These are phyloP conservation scores for Habropoda laboriosa DNA, from an alignment of 1,140 invertebrate species.

Conservation along the genomic window DNA sequence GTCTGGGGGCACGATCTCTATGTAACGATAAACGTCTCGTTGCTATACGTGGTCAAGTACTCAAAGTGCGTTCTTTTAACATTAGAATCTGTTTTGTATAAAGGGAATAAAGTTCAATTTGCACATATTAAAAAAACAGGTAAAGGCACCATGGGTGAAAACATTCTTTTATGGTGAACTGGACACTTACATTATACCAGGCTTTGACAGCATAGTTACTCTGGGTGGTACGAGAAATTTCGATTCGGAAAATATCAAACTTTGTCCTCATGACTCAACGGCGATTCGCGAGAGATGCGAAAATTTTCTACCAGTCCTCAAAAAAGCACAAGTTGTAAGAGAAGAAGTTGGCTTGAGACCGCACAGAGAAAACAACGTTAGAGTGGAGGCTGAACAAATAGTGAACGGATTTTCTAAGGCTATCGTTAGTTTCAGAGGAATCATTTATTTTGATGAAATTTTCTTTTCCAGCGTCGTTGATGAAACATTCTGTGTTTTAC, in stretches of 20 bases:
- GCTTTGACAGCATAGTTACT: constrained; percentile 86
- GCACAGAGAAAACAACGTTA: constrained; percentile 86
- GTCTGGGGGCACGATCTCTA: constrained; percentile 90
- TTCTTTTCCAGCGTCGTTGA: neutral
- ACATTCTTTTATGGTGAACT: constrained; percentile 92
- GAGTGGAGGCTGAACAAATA: constrained; percentile 87
- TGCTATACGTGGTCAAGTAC: constrained; percentile 94
- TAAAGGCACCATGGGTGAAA: constrained; percentile 94
- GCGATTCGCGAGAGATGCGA: constrained; percentile 89
- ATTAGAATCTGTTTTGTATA: neutral
- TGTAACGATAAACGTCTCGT: constrained; percentile 89
- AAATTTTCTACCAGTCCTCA: constrained; percentile 87
- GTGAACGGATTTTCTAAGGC: constrained; percentile 52
- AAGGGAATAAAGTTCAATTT: neutral
- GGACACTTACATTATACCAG: constrained; percentile 93
- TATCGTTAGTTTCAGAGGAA: constrained; percentile 60
- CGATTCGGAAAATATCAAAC: constrained; percentile 87
- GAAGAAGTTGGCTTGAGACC: constrained; percentile 91
- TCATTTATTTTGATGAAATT: constrained; percentile 13
- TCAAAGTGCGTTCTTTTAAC: constrained; percentile 84
- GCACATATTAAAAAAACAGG: constrained; percentile 78
- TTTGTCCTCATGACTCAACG: constrained; percentile 87
- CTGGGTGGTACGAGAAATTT: constrained; percentile 92
- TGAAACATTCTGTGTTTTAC: constrained; percentile 69
- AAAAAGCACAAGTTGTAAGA: constrained; percentile 84